A percentile compares a stretch with the other conserved stretches of the same genome.
These are phyloP conservation scores for Cyphomyrus discorhynchus DNA, from an alignment of 2,113 vertebrate genomes.

Conservation along the genomic window DNA sequence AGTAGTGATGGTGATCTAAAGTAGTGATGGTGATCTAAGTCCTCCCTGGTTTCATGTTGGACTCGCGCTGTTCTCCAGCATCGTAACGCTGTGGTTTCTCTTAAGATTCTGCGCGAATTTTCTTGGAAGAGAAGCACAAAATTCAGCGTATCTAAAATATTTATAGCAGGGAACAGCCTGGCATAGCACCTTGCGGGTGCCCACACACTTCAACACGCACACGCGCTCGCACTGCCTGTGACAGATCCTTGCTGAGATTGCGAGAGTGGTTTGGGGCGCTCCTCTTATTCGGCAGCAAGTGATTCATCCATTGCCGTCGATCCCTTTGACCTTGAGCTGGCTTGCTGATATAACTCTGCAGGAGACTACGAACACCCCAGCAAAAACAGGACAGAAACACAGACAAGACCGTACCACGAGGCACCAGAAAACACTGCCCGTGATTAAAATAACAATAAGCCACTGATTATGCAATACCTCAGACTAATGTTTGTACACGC, in stretches of 20 bases:
- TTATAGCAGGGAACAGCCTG: neutral
- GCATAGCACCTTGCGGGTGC: neutral
- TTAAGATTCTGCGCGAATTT: neutral
- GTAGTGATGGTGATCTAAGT: neutral
- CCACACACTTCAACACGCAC: neutral
- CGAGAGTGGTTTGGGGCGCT: neutral
- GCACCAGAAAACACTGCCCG: neutral
- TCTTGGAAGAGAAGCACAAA: neutral
- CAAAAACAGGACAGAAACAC: neutral
- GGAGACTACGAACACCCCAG: neutral
- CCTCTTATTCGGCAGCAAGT: neutral
- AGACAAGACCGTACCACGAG: neutral
- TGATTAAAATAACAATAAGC: neutral
- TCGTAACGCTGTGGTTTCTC: neutral
- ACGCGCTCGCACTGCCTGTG: neutral
- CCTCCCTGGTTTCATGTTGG: neutral
- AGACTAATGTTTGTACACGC: neutral
- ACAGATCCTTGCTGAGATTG: neutral
- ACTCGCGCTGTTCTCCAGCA: neutral
- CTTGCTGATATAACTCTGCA: neutral
- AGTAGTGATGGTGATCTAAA: neutral
- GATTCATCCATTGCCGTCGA: conserved; percentile 1
- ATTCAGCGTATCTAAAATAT: neutral
- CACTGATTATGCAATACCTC: neutral
- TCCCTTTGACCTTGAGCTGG: conserved; percentile 9